Evolutionary conservation across 2,888 invertebrate genomes (phyloP), one percentile per base, ranked within the genome.

Genomic region (Rhorus exstirpatorius): DNA sequence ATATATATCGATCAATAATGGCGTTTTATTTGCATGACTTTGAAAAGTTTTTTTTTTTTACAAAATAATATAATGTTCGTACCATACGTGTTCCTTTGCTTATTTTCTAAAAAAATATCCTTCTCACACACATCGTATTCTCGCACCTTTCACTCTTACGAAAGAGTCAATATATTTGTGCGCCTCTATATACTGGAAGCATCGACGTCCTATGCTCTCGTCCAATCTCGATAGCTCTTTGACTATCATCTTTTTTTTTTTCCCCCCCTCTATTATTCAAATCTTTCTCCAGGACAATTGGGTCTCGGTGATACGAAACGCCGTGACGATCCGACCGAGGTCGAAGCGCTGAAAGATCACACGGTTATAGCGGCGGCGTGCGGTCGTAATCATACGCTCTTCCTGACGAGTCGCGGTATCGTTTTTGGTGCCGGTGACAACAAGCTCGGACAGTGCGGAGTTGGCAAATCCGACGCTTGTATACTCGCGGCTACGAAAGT

Each of bases 391-490:
- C 98, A 99, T 93, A 96, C 98, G 0, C 94, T 99, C 1, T 97
- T 98, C 89, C 95, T 98, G 8, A 97, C 97, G 81, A 97, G 96
- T 95, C 93, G 96, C 3, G 98, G 98, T 44, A 95, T 96, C 8
- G 98, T 98, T 3, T 98, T 97, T 90, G 96, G 96, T 0, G 97
- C 97, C 89, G 99, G 98, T 3, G 98, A 98, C 89, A 99, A 98
- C 93, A 97, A 97, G 92, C 96, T 97, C 88, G 98, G 98, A 0
- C 98, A 99, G 91, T 97, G 98, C 92, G 98, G 99, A 8, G 94
- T 98, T 61, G 98, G 98, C 3, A 96, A 94, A 78, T 87, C 88
- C 19, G 90, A 94, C 90, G 89, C 93, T 83, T 90, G 89, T 90
- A 92, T 94, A 24, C 88, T 92, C 1, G 91, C 93, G 44, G 94